phyloP scores from a whole-genome alignment of 2,113 vertebrate species.

The Albula goreensis region DNA sequence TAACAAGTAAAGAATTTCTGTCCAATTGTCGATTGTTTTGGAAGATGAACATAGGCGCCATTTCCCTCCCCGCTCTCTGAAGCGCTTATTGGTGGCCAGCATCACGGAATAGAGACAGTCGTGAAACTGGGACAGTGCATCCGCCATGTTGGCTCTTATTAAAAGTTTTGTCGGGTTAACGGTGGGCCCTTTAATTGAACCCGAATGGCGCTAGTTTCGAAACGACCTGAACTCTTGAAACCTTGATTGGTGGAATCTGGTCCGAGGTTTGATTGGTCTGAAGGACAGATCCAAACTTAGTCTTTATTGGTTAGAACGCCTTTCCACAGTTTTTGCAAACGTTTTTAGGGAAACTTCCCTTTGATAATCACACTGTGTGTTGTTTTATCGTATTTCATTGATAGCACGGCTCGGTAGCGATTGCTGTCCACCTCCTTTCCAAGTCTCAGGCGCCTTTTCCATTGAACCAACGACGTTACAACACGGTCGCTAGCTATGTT shows the following conservation, averaged over 20 bases:
- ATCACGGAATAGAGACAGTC: conserved; percentile 65
- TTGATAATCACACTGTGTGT: conserved; percentile 42
- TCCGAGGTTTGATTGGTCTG: conserved; percentile 88
- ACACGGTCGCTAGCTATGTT: background rate
- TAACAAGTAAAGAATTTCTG: conserved; percentile 68
- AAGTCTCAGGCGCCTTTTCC: conserved; percentile 23
- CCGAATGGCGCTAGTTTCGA: conserved; percentile 74
- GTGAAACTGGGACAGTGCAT: conserved; percentile 54
- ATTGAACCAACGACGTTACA: background rate
- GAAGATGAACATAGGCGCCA: conserved; percentile 80
- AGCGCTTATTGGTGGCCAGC: conserved; percentile 81
- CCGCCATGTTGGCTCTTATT: conserved; percentile 69
- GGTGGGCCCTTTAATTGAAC: conserved; percentile 38
- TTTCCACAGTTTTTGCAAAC: conserved; percentile 62
- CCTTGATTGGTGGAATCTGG: conserved; percentile 87
- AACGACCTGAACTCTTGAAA: conserved; percentile 73
- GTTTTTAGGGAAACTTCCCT: conserved; percentile 66
- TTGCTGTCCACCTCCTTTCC: conserved; percentile 21
- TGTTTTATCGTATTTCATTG: conserved; percentile 34
- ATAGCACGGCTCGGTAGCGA: conserved; percentile 24
- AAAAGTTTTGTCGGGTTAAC: background rate
- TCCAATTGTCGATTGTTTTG: conserved; percentile 80
- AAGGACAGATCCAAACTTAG: conserved; percentile 80
- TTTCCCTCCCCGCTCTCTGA: conserved; percentile 79
- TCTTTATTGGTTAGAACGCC: conserved; percentile 79